Conservation (phyloP, 35 echinoderm and acorn worm species). For the Ophioderma brevispina region DNA sequence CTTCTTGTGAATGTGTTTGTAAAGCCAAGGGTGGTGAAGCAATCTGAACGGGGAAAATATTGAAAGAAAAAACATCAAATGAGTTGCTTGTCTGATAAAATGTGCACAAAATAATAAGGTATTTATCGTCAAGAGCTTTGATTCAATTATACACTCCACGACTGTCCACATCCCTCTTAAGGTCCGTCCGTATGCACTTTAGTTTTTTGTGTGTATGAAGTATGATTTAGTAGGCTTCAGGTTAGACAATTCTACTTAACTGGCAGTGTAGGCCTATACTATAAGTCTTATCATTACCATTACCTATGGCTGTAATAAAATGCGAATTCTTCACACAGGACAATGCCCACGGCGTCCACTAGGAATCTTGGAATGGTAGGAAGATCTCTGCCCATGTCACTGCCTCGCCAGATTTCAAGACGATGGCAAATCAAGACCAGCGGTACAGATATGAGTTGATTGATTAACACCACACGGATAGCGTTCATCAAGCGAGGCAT, state of each 20-base stretch:
- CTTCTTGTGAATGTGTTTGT: slow-evolving; percentile 86
- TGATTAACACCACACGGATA: slow-evolving; percentile 65
- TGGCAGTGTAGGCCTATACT: no score
- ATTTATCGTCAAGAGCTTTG: neutral
- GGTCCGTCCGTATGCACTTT: no score
- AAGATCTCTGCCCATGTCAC: slow-evolving; percentile 64
- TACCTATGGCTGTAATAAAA: slow-evolving; percentile 98
- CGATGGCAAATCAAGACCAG: slow-evolving; percentile 29
- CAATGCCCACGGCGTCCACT: slow-evolving; percentile 68
- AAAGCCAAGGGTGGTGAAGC: slow-evolving; percentile 85
- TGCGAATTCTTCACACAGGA: slow-evolving; percentile 84
- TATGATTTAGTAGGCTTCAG: no score
- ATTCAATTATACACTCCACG: neutral
- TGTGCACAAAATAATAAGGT: neutral
- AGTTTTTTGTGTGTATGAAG: no score
- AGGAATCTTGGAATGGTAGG: slow-evolving; percentile 78
- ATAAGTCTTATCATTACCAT: no score
- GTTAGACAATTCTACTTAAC: no score
- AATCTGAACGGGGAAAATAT: slow-evolving; percentile 63
- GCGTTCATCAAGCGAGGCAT: slow-evolving; percentile 51
- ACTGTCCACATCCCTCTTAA: neutral
- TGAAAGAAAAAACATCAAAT: neutral
- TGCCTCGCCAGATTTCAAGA: slow-evolving; percentile 66
- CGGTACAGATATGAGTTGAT: slow-evolving; percentile 67
- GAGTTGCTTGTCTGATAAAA: neutral